A percentile compares a stretch with the other conserved stretches of the same genome.
Evolutionary conservation across 37 sponge, comb jelly and placozoan species (phyloP).

Genomic region (Hormiphora californensis): DNA sequence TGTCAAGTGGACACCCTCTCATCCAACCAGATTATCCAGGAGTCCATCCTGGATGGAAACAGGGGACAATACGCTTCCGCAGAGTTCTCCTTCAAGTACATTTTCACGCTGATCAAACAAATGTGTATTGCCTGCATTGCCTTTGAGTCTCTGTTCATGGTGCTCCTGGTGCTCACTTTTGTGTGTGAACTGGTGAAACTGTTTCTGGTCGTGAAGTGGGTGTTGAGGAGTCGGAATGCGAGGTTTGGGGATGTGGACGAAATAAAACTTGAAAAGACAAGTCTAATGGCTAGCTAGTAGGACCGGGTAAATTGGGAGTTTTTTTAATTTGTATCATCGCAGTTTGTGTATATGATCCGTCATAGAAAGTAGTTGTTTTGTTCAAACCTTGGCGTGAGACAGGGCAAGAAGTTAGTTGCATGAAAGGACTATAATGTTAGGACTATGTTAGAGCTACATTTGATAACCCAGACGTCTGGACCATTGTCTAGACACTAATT

Average conservation of each 20-base stretch:
- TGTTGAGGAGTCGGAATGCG: neutral
- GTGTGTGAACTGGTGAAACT: constrained; percentile 10
- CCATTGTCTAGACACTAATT: no score
- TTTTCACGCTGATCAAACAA: neutral
- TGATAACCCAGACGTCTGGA: no score
- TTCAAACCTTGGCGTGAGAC: no score
- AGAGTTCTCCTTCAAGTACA: neutral
- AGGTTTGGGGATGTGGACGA: neutral
- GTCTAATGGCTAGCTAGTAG: neutral
- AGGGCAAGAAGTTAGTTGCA: no score
- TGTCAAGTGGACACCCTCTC: neutral
- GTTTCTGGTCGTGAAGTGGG: neutral
- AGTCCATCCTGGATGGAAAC: neutral
- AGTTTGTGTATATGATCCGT: no score
- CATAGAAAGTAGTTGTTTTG: no score
- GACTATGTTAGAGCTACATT: no score
- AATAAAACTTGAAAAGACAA: neutral
- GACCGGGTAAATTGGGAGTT: neutral
- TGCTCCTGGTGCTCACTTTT: neutral
- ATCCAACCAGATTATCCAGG: constrained; percentile 9
- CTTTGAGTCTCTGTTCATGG: neutral
- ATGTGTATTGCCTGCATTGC: neutral
- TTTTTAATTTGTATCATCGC: no score
- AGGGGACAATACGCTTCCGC: neutral
- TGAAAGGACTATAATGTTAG: no score